Base-by-base conservation (phyloP, 2,888 invertebrate species). In the Andricus quercusramuli region DNA sequence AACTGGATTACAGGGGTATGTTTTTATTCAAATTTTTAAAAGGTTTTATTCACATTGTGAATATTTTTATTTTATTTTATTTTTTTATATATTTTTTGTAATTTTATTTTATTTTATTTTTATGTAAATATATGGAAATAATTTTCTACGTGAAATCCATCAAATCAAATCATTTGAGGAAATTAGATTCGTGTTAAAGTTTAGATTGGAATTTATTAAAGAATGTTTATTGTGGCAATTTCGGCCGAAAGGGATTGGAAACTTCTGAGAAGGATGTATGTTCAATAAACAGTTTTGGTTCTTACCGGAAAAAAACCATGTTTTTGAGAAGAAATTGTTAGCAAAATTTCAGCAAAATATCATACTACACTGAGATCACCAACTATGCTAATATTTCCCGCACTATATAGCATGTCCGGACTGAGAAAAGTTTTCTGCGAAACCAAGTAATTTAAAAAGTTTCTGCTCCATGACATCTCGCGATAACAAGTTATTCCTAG, bases 401-500 rank as follows among this genome's bases (percentile, higher is more conserved):
- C 81, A 83, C 84, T 37, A 37, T 37, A 37, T 62, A 62, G 59
- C 13, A 62, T 62, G 85, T 78, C 83, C 79, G 78, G 78, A 78
- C 81, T 78, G 56, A 81, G 87, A 88, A 90, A 91, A 89, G 87
- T 90, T 90, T 89, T 86, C 85, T 84, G 86, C 85, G 88, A 90
- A 91, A 88, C 91, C 89, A 91, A 91, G 91, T 91, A 92, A 92
- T 92, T 92, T 91, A 90, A 92, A 92, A 92, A 91, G 91, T 92
- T 92, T 92, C 90, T 91, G 91, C 90, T 90, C 90, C 91, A 90
- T 90, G 91, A 92, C 91, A 92, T 91, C 87, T 86, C 86, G 89
- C 91, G 92, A 92, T 92, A 92, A 92, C 92, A 92, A 92, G 91
- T 92, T 92, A 92, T 92, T 90, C 90, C 87, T 89, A 90, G 88